Evolutionary conservation across 2,797 vertebrate species (phyloP).

Genomic region (Peromyscus nudipes): DNA sequence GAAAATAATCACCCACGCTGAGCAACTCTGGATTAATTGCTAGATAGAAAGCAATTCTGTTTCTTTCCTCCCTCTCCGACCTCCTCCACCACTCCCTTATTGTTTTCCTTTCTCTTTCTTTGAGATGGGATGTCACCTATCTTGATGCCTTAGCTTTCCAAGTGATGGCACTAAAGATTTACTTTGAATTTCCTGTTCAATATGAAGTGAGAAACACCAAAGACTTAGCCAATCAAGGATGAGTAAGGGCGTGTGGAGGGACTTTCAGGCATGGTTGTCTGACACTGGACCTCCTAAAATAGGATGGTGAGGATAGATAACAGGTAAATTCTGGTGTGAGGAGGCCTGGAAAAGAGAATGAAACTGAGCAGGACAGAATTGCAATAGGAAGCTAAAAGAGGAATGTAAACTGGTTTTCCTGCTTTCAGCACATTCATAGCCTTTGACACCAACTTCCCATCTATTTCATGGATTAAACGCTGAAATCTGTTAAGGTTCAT

Average conservation of each 20-base stretch:
- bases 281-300: not conserved
- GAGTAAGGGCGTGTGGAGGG: too few relatives aligned
- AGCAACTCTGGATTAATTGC: not conserved
- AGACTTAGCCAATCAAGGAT: not conserved
- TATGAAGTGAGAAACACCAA: not conserved
- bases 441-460: not conserved
- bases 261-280: not conserved
- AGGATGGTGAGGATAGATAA: not conserved
- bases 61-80: not conserved
- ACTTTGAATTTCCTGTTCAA: not conserved
- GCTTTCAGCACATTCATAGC: not conserved
- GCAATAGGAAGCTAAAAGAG: not conserved
- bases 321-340: not conserved
- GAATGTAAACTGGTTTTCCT: not conserved
- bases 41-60: not conserved
- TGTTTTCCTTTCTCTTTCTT: not conserved
- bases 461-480: not conserved
- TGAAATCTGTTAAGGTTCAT: not conserved
- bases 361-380: not conserved
- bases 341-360: not conserved
- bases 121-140: not conserved
- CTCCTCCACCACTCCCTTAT: too few relatives aligned
- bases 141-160: not conserved
- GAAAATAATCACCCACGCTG: not conserved
- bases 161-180: not conserved